These are phyloP conservation scores for Gymnocheta viridis DNA, from an alignment of 2,888 invertebrate genomes.

Conservation along the genomic window DNA sequence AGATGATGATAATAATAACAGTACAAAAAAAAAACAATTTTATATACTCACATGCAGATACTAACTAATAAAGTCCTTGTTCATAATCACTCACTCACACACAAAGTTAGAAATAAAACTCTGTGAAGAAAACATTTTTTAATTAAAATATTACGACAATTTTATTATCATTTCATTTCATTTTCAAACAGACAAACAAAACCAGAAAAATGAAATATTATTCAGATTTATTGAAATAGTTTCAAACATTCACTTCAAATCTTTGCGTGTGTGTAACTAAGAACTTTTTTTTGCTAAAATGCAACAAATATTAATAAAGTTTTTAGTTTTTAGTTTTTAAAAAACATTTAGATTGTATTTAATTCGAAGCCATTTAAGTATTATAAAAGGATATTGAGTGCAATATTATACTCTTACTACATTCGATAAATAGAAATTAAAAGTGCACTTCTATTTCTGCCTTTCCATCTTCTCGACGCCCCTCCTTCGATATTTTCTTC, in stretches of 20 bases:
- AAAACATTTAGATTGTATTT: conserved; percentile 29
- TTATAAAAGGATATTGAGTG: conserved; percentile 14
- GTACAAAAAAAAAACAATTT: background rate
- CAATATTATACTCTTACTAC: conserved; percentile 16
- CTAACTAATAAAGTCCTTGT: background rate
- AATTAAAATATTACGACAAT: conserved; percentile 56
- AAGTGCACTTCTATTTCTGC: background rate
- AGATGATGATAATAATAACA: conserved; percentile 26
- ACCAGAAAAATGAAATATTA: conserved; percentile 11
- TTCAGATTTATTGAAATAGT: conserved; percentile 24
- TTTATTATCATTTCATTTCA: conserved; percentile 31
- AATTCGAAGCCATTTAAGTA: conserved; percentile 13
- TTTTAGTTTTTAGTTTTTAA: no score
- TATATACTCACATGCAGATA: background rate
- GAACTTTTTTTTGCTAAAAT: background rate
- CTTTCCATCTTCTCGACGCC: background rate
- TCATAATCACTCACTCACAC: background rate
- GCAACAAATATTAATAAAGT: conserved; percentile 38
- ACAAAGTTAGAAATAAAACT: background rate
- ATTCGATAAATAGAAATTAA: conserved; percentile 60
- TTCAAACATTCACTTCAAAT: background rate
- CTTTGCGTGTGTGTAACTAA: background rate
- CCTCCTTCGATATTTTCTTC: background rate
- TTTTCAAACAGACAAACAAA: background rate
- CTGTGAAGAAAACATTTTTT: conserved; percentile 38